These are phyloP conservation scores for Odontophorus gujanensis DNA, from an alignment of 2,113 vertebrate genomes.

Conservation along the genomic window DNA sequence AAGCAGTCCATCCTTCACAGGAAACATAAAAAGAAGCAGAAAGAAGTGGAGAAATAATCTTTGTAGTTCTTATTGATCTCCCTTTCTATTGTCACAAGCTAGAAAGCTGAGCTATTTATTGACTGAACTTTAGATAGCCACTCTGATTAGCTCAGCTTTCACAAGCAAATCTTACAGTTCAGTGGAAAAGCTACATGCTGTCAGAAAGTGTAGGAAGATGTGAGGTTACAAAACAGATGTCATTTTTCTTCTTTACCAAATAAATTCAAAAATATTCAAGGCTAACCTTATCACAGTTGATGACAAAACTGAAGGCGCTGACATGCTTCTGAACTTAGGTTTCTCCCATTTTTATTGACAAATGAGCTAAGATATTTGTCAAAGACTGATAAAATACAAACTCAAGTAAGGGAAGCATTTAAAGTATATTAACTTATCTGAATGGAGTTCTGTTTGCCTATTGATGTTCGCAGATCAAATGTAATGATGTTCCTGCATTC, in stretches of 20 bases:
- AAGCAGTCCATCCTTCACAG: constrained; percentile 50
- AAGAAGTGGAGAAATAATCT: constrained; percentile 65
- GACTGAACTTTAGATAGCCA: constrained; percentile 69
- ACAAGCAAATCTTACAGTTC: constrained; percentile 43
- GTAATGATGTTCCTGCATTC: not conserved
- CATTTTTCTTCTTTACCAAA: constrained; percentile 49
- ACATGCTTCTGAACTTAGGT: constrained; percentile 23
- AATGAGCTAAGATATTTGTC: not conserved
- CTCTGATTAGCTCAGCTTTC: constrained; percentile 74
- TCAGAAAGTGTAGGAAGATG: constrained; percentile 69
- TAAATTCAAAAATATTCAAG: constrained; percentile 57
- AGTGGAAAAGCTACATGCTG: constrained; percentile 31
- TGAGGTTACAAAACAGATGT: constrained; percentile 68
- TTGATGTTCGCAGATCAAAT: not conserved
- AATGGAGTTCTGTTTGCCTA: not conserved
- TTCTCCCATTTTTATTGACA: constrained; percentile 33
- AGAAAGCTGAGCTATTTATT: constrained; percentile 75
- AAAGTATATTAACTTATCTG: not conserved
- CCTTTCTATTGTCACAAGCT: constrained; percentile 55
- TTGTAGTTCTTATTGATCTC: constrained; percentile 69
- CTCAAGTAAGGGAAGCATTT: not conserved
- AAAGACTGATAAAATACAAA: not conserved
- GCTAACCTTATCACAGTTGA: constrained; percentile 54
- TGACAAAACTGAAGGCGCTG: constrained; percentile 58
- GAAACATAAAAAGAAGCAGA: constrained; percentile 5